phyloP scores from a whole-genome alignment of 2,888 invertebrate species.

The Glyphotaelius pellucidus region DNA sequence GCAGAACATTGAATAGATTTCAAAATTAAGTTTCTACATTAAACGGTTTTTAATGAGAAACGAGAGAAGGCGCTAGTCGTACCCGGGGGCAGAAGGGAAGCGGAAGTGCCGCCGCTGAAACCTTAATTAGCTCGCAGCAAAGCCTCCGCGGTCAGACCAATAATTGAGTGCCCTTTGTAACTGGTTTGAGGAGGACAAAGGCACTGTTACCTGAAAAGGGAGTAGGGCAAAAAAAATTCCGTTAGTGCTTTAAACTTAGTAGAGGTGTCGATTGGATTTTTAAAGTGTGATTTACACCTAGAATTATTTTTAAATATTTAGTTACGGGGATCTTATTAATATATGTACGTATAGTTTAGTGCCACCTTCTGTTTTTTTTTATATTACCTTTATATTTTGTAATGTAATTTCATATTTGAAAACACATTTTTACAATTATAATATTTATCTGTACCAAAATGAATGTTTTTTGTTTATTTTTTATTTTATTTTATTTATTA shows the following conservation, averaged over 20 bases:
- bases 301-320: too few relatives aligned
- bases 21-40: neutral
- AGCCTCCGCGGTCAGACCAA: neutral
- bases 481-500: too few relatives aligned
- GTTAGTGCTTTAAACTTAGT: neutral
- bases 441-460: too few relatives aligned
- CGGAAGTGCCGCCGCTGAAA: neutral
- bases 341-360: too few relatives aligned
- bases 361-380: too few relatives aligned
- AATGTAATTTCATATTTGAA: too few relatives aligned
- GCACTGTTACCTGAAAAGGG: neutral
- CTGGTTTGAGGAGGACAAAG: neutral
- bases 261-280: neutral
- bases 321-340: too few relatives aligned
- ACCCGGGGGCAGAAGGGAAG: neutral
- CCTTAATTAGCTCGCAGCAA: neutral
- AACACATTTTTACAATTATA: too few relatives aligned
- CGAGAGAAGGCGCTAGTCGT: neutral
- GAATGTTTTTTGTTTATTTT: too few relatives aligned
- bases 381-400: too few relatives aligned
- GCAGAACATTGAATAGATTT: neutral
- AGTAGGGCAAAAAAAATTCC: neutral
- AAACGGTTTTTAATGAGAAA: conserved; percentile 2
- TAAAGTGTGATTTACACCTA: neutral
- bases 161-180: neutral